Conservation (phyloP, 2,113 vertebrate genomes). For the Falco punctatus region DNA sequence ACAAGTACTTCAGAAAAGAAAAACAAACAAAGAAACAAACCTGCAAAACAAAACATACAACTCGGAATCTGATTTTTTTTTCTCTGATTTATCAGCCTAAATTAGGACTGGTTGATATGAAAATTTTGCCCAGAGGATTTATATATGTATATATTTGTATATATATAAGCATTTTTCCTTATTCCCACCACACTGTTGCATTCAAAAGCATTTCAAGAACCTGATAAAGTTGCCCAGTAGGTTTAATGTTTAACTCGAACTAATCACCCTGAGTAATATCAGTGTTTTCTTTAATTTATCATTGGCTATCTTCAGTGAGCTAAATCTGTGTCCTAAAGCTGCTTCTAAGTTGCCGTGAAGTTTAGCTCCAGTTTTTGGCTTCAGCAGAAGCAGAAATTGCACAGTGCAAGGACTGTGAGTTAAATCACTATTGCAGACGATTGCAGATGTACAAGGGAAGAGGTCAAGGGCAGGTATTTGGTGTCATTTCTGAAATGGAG, state of each 20-base stretch:
- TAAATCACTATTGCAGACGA: conserved; percentile 39
- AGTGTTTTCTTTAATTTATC: background rate
- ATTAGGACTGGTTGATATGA: conserved; percentile 15
- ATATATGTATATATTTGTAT: background rate
- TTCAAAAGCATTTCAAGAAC: background rate
- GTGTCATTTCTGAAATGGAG: background rate
- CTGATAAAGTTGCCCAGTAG: background rate
- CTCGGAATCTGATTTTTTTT: background rate
- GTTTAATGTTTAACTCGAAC: background rate
- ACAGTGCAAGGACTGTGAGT: background rate
- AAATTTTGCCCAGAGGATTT: conserved; percentile 12
- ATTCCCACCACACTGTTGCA: background rate
- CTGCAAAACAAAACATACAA: background rate
- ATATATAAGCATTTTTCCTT: background rate
- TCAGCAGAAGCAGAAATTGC: background rate
- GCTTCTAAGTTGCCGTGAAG: conserved; percentile 29
- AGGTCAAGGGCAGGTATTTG: background rate
- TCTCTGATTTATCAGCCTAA: background rate
- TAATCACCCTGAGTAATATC: background rate
- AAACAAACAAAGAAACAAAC: background rate
- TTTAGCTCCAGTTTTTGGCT: conserved; percentile 5
- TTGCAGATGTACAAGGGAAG: background rate
- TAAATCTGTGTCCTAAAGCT: background rate
- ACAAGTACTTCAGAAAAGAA: background rate
- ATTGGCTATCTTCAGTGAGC: background rate